Evolutionary conservation across 2,797 vertebrate species (phyloP), one percentile per base, ranked within the genome.

Genomic region (Morus bassanus): DNA sequence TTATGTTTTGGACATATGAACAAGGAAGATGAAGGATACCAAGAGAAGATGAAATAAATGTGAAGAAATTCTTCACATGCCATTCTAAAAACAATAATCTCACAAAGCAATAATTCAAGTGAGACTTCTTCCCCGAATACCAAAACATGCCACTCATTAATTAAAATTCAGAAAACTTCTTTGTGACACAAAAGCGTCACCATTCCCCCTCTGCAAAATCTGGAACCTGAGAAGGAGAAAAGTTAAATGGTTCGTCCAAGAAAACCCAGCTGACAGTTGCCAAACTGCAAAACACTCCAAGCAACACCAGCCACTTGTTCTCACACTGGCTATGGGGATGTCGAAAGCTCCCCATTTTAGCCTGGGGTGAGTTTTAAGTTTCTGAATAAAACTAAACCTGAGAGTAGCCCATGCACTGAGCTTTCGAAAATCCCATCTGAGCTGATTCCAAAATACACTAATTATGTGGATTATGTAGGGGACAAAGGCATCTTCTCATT

Each of bases 61-160:
- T 85, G 91, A 90, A 92, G 80, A 95, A 96, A 96, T 89, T 94
- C 94, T 96, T 95, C 95, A 93, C 76, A 59, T 82, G 90, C 81
- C 91, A 91, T 94, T 95, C 91, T 95, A 94, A 93, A 96, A 91
- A 39, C 89, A 94, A 96, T 95, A 96, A 97, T 94, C 91, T 95
- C 94, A 77, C 75, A 92, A 94, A 91, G 91, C 91, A 95, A 59
- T 89, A 95, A 96, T 67, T 96, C 91, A 94, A 92, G 84, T 31
- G 91, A 95, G 94, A 97, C 35, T 96, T 93, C 65, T 43, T 94
- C 96, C 90, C 84, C 0, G 6, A 95, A 93, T 78, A 85, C 81
- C 86, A 85, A 92, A 95, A 95, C 81, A 94, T n/a, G 48, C 63
- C 86, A 93, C 65, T 59, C 73, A 59, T 88, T 94, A 94, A 97